phyloP scores from a whole-genome alignment of 2,797 vertebrate species.

The Anniella stebbinsi region DNA sequence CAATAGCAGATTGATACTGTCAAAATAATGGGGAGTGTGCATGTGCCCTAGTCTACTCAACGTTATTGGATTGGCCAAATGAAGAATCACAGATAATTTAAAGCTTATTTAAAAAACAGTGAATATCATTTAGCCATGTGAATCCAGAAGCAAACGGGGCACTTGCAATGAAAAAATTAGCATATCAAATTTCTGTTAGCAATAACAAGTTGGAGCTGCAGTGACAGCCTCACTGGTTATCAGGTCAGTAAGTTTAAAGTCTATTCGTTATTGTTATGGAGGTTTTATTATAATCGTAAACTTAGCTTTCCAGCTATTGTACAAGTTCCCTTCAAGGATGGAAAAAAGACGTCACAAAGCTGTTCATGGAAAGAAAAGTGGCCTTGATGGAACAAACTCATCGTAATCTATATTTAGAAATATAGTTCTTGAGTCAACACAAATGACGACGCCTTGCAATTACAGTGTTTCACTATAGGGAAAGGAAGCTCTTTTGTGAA shows the following conservation, averaged over 20 bases:
- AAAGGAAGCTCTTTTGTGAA: constrained; percentile 19
- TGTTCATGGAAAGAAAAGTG: constrained; percentile 27
- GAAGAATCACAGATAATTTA: too few relatives aligned
- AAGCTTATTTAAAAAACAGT: background rate
- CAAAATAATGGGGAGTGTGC: background rate
- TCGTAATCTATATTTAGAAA: constrained; percentile 37
- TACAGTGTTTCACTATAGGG: constrained; percentile 17
- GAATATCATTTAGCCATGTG: background rate
- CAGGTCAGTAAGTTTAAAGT: background rate
- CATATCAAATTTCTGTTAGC: background rate
- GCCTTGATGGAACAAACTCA: constrained; percentile 21
- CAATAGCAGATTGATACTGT: background rate
- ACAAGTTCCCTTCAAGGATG: background rate
- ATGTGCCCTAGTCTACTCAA: too few relatives aligned
- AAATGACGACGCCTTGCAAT: constrained; percentile 23
- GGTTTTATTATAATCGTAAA: constrained; percentile 20
- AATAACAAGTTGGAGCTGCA: background rate
- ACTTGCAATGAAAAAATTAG: background rate
- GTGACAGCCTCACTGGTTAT: background rate
- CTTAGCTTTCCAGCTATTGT: constrained; percentile 1
- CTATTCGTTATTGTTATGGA: background rate
- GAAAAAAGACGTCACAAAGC: constrained; percentile 4
- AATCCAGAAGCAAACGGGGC: background rate
- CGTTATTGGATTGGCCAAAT: background rate
- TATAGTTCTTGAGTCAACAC: constrained; percentile 31